A percentile compares a stretch with the other conserved stretches of the same genome.
These are phyloP conservation scores for Procambarus virginalis DNA, from an alignment of 1,140 invertebrate species.

Conservation along the genomic window DNA sequence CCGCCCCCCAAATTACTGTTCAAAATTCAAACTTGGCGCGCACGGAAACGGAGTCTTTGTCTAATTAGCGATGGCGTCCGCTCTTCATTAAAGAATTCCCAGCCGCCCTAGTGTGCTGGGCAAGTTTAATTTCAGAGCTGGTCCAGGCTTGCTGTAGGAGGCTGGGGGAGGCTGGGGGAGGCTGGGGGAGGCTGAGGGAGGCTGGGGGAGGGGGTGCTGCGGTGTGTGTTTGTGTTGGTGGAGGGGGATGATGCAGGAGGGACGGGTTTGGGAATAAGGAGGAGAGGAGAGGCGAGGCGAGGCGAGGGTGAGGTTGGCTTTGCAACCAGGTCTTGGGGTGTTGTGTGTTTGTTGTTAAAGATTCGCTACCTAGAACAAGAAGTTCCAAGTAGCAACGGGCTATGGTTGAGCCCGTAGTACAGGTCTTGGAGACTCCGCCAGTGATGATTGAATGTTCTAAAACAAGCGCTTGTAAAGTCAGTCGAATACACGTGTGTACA, in stretches of 20 bases:
- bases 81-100: constrained; percentile 70
- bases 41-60: constrained; percentile 59
- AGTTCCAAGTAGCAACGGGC: too few relatives aligned
- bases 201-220: background rate
- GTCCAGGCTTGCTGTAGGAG: background rate
- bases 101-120: constrained; percentile 42
- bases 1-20: constrained; percentile 43
- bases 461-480: too few relatives aligned
- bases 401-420: too few relatives aligned
- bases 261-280: too few relatives aligned
- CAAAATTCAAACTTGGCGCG: constrained; percentile 64
- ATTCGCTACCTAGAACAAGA: too few relatives aligned
- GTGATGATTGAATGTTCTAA: too few relatives aligned
- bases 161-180: constrained; percentile 1
- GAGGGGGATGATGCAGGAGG: background rate
- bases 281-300: too few relatives aligned
- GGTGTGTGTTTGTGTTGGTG: background rate
- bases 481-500: too few relatives aligned
- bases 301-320: too few relatives aligned
- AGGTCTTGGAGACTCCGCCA: too few relatives aligned
- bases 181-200: background rate
- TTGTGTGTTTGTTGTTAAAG: too few relatives aligned
- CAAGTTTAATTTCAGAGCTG: constrained; percentile 35
- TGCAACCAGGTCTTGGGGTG: too few relatives aligned
- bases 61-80: constrained; percentile 66